Evolutionary conservation across 1,140 invertebrate genomes (phyloP), one percentile per base, ranked within the genome.

Genomic region (Danaus melanippus): DNA sequence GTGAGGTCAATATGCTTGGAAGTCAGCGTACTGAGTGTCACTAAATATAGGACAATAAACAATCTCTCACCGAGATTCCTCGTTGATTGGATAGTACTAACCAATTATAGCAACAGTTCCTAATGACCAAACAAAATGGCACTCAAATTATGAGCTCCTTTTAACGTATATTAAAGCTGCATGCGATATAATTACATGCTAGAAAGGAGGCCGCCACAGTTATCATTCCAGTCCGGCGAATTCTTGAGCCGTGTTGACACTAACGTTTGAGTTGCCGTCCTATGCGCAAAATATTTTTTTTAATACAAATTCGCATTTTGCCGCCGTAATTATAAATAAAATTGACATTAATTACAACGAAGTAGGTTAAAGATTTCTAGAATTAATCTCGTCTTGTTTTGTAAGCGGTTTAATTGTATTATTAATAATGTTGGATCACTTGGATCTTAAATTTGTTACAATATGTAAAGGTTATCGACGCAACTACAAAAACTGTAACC

Each of bases 271-370:
- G 48, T 39, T 39, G 49, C 48, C 47, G 50, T 53, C 47, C 57
- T 64, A 71, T 66, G 62, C 44, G 56, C 58, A 65, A 72, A 72
- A 69, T 61, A 67, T 74, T 74, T 76, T 74, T 15, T 15, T 73
- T 69, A 59, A 68, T 62, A 54, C 57, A 65, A 59, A 67, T 76
- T 63, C 67, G 64, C 44, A 53, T 56, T 57, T 53, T 54, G 56
- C 54, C 53, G 60, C 52, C 39, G 71, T 71, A 82, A 84, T 83
- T 79, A 83, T 82, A 84, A 79, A 81, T 74, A 81, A 81, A 81
- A 84, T 82, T 84, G 78, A 79, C 80, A 83, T 71, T 80, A 86
- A 84, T 86, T 86, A 60, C 68, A 48, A 69, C 69, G 55, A 82
- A 76, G 71, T 84, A 71, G 72, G 73, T 76, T 81, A 78, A 77